Evolutionary conservation across 2,888 invertebrate species (phyloP).

Genomic region (Agelastica alni): DNA sequence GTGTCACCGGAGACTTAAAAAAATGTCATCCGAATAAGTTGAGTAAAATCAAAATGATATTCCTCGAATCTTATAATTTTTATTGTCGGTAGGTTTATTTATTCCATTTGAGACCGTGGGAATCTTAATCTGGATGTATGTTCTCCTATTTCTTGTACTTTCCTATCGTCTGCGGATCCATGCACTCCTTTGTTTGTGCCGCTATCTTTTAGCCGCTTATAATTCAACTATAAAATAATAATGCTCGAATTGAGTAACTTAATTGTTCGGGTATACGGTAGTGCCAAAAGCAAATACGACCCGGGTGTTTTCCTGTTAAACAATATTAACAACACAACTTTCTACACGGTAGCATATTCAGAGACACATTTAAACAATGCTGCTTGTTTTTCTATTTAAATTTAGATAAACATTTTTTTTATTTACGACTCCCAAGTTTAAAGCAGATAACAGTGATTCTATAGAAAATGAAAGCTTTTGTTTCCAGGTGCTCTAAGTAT

Average conservation of each 20-base stretch:
- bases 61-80: constrained; percentile 30
- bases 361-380: too few relatives aligned
- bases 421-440: too few relatives aligned
- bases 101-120: constrained; percentile 48
- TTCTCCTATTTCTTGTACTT: constrained; percentile 35
- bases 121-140: constrained; percentile 45
- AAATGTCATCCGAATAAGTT: too few relatives aligned
- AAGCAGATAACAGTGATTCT: too few relatives aligned
- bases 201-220: constrained; percentile 14
- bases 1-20: too few relatives aligned
- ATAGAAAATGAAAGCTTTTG: too few relatives aligned
- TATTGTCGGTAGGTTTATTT: constrained; percentile 40
- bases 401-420: too few relatives aligned
- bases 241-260: constrained; percentile 1
- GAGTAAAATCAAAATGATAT: neutral
- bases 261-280: neutral
- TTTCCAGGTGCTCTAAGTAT: too few relatives aligned
- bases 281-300: constrained; percentile 36
- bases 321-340: constrained; percentile 23
- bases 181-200: neutral
- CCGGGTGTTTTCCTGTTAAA: constrained; percentile 46
- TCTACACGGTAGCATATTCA: neutral
- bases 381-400: too few relatives aligned
- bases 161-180: neutral
- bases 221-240: constrained; percentile 5